Percentiles rank a stretch among this genome's conserved stretches.
Conservation (phyloP, 2,797 vertebrate species). For the Picus viridis region DNA sequence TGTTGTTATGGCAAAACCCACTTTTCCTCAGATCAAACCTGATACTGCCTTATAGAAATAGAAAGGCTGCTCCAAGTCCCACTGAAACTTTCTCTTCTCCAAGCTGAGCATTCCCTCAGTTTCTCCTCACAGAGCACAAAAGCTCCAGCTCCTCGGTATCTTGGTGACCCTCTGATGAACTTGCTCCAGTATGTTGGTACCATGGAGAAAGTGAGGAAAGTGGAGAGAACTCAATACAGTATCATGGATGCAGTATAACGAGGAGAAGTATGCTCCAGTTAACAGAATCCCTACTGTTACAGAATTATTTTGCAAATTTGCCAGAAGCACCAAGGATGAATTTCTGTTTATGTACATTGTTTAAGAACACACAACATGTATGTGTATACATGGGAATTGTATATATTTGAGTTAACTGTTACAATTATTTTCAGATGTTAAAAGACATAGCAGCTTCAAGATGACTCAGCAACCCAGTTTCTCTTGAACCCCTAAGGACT, state of each 20-base stretch:
- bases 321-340: not conserved
- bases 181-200: not conserved
- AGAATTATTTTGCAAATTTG: not conserved
- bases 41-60: not conserved
- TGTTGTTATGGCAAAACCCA: not conserved
- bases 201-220: not conserved
- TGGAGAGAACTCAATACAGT: not conserved
- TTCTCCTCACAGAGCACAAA: too few species aligned
- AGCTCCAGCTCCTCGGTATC: too few species aligned
- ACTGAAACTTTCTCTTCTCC: too few species aligned
- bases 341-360: not conserved
- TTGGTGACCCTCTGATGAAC: too few species aligned
- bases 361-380: not conserved
- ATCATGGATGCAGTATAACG: not conserved
- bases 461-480: not conserved
- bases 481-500: not conserved
- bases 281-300: not conserved
- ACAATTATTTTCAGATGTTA: not conserved
- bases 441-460: not conserved
- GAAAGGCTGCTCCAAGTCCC: not conserved
- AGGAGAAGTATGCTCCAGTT: not conserved
- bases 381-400: fast-evolving
- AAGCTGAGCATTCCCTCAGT: too few species aligned
- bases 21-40: not conserved
- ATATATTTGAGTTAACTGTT: not conserved